Evolutionary conservation across 2,797 vertebrate species (phyloP).

Genomic region (Catostomus latipinnis): DNA sequence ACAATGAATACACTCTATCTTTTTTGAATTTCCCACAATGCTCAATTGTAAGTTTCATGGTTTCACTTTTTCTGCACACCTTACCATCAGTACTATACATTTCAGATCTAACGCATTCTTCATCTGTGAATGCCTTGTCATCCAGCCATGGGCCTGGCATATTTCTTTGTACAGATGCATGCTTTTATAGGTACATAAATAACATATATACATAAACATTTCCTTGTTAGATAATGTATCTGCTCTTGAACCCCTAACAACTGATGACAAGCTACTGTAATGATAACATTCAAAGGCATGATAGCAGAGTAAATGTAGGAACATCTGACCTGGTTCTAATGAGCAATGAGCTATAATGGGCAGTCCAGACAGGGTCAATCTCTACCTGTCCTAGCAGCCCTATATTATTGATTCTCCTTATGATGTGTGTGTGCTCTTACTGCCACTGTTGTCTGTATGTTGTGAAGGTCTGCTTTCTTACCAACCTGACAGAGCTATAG

Average conservation of each 20-base stretch:
- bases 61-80: slow-evolving; percentile 52
- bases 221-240: slow-evolving; percentile 50
- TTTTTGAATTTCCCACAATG: neutral
- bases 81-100: slow-evolving; percentile 66
- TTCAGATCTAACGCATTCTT: slow-evolving; percentile 62
- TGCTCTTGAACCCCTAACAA: slow-evolving; percentile 45
- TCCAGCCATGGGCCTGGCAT: slow-evolving; percentile 46
- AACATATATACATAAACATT: slow-evolving; percentile 59
- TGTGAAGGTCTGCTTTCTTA: slow-evolving; percentile 67
- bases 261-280: slow-evolving; percentile 43
- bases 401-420: slow-evolving; percentile 18
- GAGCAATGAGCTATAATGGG: neutral
- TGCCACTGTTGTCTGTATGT: slow-evolving; percentile 54
- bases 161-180: slow-evolving; percentile 68
- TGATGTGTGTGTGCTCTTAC: slow-evolving; percentile 41
- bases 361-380: neutral
- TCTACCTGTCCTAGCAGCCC: slow-evolving; percentile 12
- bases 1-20: too few relatives aligned
- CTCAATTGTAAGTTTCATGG: slow-evolving; percentile 43
- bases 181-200: slow-evolving; percentile 65
- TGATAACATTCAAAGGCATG: slow-evolving; percentile 48
- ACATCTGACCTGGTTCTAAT: slow-evolving; percentile 15
- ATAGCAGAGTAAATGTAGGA: slow-evolving; percentile 17
- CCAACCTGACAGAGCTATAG: slow-evolving; percentile 66
- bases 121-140: slow-evolving; percentile 65